These are phyloP conservation scores for Fissipunctia ypsillon DNA, from an alignment of 2,888 invertebrate species.

Conservation along the genomic window DNA sequence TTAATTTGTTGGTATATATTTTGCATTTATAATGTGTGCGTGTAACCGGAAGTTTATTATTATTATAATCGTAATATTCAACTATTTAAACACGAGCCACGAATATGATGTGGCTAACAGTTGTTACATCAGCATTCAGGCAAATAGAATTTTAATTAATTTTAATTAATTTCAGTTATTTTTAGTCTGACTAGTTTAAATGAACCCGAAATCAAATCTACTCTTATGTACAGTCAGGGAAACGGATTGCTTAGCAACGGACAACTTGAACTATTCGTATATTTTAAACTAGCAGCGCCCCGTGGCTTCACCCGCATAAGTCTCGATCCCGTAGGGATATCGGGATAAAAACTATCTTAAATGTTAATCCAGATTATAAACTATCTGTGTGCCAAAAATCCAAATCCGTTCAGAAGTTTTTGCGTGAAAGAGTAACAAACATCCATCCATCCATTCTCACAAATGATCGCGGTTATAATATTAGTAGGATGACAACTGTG, in stretches of 20 bases:
- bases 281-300: too few relatives aligned
- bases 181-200: background rate
- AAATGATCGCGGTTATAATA: too few relatives aligned
- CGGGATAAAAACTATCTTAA: too few relatives aligned
- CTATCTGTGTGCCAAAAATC: too few relatives aligned
- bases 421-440: too few relatives aligned
- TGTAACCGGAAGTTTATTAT: constrained; percentile 10
- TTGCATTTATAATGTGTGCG: constrained; percentile 7
- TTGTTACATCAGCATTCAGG: background rate
- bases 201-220: background rate
- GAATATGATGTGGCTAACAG: background rate
- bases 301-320: too few relatives aligned
- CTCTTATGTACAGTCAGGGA: background rate
- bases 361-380: too few relatives aligned
- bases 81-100: background rate
- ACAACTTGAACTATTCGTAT: background rate
- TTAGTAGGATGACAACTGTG: background rate
- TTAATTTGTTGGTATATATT: constrained; percentile 3
- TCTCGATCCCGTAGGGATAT: too few relatives aligned
- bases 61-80: constrained; percentile 11
- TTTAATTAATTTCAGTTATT: background rate
- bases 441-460: too few relatives aligned
- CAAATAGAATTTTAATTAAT: background rate
- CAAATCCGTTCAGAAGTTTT: too few relatives aligned
- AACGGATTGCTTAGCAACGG: background rate